These are phyloP conservation scores for Amiota minor DNA, from an alignment of 2,888 invertebrate species.

Conservation along the genomic window DNA sequence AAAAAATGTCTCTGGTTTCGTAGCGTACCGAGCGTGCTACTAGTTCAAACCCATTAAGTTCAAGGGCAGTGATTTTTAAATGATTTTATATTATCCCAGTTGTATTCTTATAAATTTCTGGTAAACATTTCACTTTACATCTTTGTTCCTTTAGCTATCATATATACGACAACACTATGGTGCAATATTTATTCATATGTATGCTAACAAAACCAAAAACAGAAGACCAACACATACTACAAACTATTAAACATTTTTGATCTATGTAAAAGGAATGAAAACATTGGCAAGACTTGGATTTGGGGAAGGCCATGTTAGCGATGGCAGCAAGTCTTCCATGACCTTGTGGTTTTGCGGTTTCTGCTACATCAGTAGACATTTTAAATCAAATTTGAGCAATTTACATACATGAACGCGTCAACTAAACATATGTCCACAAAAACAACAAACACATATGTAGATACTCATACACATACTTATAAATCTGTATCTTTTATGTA, in stretches of 20 bases:
- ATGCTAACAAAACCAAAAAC: not conserved
- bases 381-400: slow-evolving; percentile 67
- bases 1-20: too few relatives aligned
- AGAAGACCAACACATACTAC: not conserved
- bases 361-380: slow-evolving; percentile 56
- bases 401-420: slow-evolving; percentile 68
- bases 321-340: slow-evolving; percentile 22
- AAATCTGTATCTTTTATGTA: slow-evolving; percentile 30
- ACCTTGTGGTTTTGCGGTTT: slow-evolving; percentile 26
- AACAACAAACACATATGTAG: slow-evolving; percentile 47
- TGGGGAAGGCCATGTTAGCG: too few relatives aligned
- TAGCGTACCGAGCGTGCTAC: too few relatives aligned
- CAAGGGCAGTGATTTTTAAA: too few relatives aligned
- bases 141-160: too few relatives aligned
- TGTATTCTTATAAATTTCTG: too few relatives aligned
- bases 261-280: not conserved
- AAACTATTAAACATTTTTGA: slow-evolving; percentile 25
- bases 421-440: slow-evolving; percentile 60
- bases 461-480: not conserved
- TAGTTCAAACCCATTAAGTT: too few relatives aligned
- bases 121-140: too few relatives aligned
- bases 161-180: too few relatives aligned
- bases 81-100: too few relatives aligned
- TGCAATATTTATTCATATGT: slow-evolving; percentile 12
- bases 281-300: not conserved